Conservation (phyloP, 2,888 invertebrate genomes). For the Siphlonurus alternatus region DNA sequence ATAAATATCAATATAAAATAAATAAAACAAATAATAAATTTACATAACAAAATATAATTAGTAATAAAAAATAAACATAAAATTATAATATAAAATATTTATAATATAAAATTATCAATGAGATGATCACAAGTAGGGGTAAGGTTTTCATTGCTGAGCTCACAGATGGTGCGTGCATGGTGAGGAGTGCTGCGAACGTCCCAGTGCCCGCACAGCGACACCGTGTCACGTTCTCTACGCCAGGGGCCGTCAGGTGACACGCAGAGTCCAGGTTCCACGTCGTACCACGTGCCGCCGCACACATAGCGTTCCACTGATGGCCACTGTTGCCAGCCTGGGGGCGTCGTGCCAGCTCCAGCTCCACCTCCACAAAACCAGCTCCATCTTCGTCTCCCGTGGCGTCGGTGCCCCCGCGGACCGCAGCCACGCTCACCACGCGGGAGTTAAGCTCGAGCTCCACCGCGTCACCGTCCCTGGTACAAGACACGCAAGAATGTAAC, state of each 20-base stretch:
- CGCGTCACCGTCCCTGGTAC: conserved; percentile 48
- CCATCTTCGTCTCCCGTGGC: not conserved
- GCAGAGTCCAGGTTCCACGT: not conserved
- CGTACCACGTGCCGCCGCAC: not conserved
- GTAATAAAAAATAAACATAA: no score
- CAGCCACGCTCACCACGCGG: conserved; percentile 30
- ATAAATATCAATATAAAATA: no score
- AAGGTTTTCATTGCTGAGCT: no score
- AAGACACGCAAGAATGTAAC: conserved; percentile 12
- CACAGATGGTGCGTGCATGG: conserved; percentile 32
- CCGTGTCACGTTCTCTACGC: conserved; percentile 26
- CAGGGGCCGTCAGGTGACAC: conserved; percentile 18
- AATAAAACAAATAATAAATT: no score
- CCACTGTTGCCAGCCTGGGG: not conserved
- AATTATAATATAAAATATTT: no score
- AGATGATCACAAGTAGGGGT: no score
- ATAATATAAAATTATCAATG: not conserved
- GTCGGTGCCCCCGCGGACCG: conserved; percentile 13
- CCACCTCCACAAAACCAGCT: not conserved
- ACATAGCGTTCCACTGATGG: not conserved
- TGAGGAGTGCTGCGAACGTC: conserved; percentile 42
- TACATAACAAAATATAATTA: no score
- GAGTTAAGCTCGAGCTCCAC: conserved; percentile 48
- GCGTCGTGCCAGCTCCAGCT: conserved; percentile 1
- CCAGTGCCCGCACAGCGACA: conserved; percentile 45